Evolutionary conservation across 2,797 vertebrate genomes (phyloP), one percentile per base, ranked within the genome.

Genomic region (Rousettus madagascariensis): DNA sequence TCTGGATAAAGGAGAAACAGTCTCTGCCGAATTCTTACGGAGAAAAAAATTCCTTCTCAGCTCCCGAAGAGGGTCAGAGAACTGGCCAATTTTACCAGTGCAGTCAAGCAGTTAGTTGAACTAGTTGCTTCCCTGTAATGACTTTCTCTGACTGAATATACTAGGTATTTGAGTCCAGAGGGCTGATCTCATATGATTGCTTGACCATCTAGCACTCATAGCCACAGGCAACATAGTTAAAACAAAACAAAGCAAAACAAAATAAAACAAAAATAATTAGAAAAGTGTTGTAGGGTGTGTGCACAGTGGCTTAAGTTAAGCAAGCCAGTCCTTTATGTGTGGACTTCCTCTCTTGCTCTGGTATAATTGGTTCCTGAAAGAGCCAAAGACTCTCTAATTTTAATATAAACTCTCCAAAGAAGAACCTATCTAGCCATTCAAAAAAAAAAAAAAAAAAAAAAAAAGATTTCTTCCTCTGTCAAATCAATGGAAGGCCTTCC

Each of bases 71-170:
- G 94, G 90, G 87, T 96, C 77, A 94, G 80, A 90, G 77, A 92
- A 90, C 85, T 74, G 95, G 71, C 68, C 19, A 49, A 53, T 94
- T 96, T 97, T 74, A 93, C 17, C 68, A 90, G 90, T 85, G 93
- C 95, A 74, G 61, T 77, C 91, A 96, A 93, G 95, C 89, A 41
- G 75, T 77, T 96, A 96, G 94, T 69, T 96, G 94, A 97, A 97
- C 96, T 97, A 97, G 96, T 95, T 97, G 86, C 80, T 94, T 97
- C 77, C 17, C 53, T 92, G 96, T 87, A 90, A 96, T 95, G 91
- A 91, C 61, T 95, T 93, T 86, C 24, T 74, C 63, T 57, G 61
- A 57, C 84, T 65, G 69, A 96, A 90, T 93, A 51, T 71, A 85
- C 51, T 74, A 71, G 55, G 43, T 66, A 24, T 90, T 94, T 72